Percentiles rank a stretch among this genome's conserved stretches.
phyloP scores from a whole-genome alignment of 2,797 vertebrate genomes.

The Hemitrygon akajei region DNA sequence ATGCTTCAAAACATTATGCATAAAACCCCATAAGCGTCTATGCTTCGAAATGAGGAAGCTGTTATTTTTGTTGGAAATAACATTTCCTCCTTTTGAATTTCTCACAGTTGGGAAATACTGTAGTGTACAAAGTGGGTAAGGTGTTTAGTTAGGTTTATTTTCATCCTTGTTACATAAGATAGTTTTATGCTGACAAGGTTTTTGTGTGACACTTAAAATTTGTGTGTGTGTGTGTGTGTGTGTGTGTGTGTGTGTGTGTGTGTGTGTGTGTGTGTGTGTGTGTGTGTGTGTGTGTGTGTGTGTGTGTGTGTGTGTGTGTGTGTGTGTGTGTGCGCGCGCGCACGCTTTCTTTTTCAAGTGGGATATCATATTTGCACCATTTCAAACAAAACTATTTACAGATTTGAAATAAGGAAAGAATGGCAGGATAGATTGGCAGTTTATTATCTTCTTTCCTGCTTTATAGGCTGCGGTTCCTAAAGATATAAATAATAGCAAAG shows the following conservation, averaged over 20 bases:
- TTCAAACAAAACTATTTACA: not conserved
- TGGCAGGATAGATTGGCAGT: not conserved
- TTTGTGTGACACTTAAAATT: slow-evolving; percentile 8
- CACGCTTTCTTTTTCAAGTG: not conserved
- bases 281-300: too few relatives aligned
- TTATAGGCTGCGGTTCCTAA: not conserved
- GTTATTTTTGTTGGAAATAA: slow-evolving; percentile 24
- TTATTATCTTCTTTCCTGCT: not conserved
- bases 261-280: too few relatives aligned
- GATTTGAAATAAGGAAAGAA: not conserved
- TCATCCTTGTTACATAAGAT: not conserved
- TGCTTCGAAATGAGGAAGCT: not conserved
- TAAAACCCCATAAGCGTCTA: not conserved
- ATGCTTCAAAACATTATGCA: not conserved
- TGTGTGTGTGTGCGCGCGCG: too few relatives aligned
- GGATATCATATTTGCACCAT: not conserved
- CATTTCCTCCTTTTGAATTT: slow-evolving; percentile 24
- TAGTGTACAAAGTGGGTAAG: not conserved
- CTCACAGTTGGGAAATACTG: slow-evolving; percentile 7
- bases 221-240: not conserved
- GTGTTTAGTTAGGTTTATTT: not conserved
- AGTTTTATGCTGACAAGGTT: not conserved
- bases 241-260: too few relatives aligned
- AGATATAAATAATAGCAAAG: not conserved
- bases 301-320: too few relatives aligned